These are phyloP conservation scores for Zootermopsis nevadensis DNA, from an alignment of 2,888 invertebrate species.

Conservation along the genomic window DNA sequence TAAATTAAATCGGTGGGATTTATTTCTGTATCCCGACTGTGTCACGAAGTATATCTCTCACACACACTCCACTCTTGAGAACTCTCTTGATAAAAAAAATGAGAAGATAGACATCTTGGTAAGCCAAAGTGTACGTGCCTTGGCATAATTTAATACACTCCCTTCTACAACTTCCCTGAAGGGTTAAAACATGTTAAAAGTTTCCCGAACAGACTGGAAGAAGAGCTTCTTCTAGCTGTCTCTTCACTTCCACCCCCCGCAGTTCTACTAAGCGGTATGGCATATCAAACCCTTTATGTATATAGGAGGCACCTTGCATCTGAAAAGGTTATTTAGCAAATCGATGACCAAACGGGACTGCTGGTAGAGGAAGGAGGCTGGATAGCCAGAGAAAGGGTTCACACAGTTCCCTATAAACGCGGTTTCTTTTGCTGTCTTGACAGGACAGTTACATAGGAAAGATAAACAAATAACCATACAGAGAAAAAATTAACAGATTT, in stretches of 20 bases:
- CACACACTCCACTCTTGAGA: background rate
- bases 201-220: background rate
- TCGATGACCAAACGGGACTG: background rate
- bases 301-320: background rate
- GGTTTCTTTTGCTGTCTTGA: background rate
- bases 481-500: background rate
- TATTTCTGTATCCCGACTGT: no score
- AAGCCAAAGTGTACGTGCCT: background rate
- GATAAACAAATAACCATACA: background rate
- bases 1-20: no score
- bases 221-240: background rate
- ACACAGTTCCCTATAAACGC: background rate
- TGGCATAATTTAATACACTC: background rate
- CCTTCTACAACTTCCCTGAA: background rate
- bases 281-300: background rate
- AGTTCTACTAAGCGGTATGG: background rate
- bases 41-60: no score
- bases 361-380: background rate
- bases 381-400: background rate
- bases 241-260: background rate
- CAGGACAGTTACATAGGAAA: background rate
- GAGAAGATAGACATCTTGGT: background rate
- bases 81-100: background rate
- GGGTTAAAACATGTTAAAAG: conserved; percentile 7
- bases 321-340: conserved; percentile 28